Evolutionary conservation across 2,888 invertebrate genomes (phyloP), one percentile per base, ranked within the genome.

Genomic region (Atrina japonica): DNA sequence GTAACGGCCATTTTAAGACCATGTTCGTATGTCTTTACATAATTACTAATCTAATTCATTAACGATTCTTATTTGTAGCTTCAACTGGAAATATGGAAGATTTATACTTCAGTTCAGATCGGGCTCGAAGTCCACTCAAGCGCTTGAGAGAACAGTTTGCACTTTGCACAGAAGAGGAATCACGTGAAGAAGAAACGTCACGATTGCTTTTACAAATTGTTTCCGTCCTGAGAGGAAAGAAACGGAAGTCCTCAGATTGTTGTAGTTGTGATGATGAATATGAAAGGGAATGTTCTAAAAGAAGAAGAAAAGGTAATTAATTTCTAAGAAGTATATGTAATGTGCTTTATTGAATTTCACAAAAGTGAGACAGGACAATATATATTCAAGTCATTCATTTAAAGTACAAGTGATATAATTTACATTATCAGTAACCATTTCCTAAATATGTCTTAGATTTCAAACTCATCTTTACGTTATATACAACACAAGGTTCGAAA

Each of bases 211-310:
- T 50, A 9, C 66, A 72, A 50, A 49, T 72, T 29, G 41, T 72
- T 6, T 50, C 47, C 6, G 63, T 63, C 16, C 52, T 72, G 23
- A 55, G 41, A 9, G 40, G 52, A 5, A 45, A 61, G 25, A 72
- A 72, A 30, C 47, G 71, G n/a, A 72, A 67, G 47, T 40, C 60
- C n/a, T 72, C 71, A 1, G 71, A 72, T 21, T 45, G 67, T 27
- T 67, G 50, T 21, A 50, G 56, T 27, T 63, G 71, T 66, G 71
- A 72, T 27, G 50, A 56, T 2, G 71, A 72, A 0, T 41, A 52
- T n/a, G 52, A 53, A n/a, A 61, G 61, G 18, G 53, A 61, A 6
- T 45, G 45, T 61, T 49, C 41, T 21, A 72, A 72, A 52, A 66
- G 66, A 40, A 61, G 58, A 50, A 35, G 71, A 52, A 58, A 53